These are phyloP conservation scores for Hydriomena furcata DNA, from an alignment of 2,888 invertebrate genomes.

Conservation along the genomic window DNA sequence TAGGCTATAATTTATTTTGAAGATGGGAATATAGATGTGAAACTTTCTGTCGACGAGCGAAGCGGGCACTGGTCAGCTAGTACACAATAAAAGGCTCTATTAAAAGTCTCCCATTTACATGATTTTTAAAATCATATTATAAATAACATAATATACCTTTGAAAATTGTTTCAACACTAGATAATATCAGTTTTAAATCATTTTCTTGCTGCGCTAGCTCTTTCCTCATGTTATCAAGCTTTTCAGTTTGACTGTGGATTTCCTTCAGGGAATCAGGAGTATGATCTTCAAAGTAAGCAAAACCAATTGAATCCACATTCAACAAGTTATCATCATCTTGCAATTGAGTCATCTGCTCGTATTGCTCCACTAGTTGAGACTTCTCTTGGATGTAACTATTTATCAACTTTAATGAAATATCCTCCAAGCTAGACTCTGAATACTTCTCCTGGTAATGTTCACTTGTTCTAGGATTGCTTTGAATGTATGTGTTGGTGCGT, in stretches of 20 bases:
- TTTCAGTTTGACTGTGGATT: conserved; percentile 85
- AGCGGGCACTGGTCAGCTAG: too few species aligned
- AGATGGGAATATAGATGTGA: too few species aligned
- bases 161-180: conserved; percentile 62
- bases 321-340: conserved; percentile 80
- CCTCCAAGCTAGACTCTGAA: conserved; percentile 87
- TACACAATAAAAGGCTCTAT: too few species aligned
- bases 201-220: conserved; percentile 85
- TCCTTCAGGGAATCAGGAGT: conserved; percentile 85
- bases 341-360: conserved; percentile 86
- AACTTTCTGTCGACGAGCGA: too few species aligned
- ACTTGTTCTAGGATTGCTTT: conserved; percentile 85
- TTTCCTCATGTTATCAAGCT: conserved; percentile 85
- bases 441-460: conserved; percentile 80
- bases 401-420: conserved; percentile 88
- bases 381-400: conserved; percentile 88
- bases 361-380: conserved; percentile 86
- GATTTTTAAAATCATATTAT: too few species aligned
- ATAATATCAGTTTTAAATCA: conserved; percentile 79
- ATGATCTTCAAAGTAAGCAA: conserved; percentile 84
- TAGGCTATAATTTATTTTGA: too few species aligned
- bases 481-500: conserved; percentile 86
- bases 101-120: too few species aligned
- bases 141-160: too few species aligned
- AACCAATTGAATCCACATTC: conserved; percentile 85